Conservation (phyloP, 2,888 invertebrate species). For the Callimorpha dominula region DNA sequence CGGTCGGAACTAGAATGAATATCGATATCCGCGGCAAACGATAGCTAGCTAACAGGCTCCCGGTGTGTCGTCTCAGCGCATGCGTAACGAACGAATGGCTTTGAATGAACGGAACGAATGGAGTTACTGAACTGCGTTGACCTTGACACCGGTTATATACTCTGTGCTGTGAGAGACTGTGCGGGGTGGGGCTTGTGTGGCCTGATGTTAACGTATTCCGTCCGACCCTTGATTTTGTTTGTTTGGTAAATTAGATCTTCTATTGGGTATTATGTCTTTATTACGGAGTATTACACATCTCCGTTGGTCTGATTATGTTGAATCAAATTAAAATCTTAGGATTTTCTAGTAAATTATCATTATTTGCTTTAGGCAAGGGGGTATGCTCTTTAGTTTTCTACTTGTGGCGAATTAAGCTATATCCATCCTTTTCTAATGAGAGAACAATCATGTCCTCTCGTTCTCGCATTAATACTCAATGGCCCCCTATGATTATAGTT, state of each 20-base stretch:
- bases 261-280: slow-evolving; percentile 23
- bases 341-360: neutral
- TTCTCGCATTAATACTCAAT: slow-evolving; percentile 31
- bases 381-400: neutral
- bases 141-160: slow-evolving; percentile 47
- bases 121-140: slow-evolving; percentile 50
- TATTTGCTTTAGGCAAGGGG: neutral
- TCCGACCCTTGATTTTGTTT: slow-evolving; percentile 35
- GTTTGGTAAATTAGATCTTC: slow-evolving; percentile 41
- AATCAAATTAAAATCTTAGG: neutral
- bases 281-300: slow-evolving; percentile 22
- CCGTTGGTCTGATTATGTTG: slow-evolving; percentile 16
- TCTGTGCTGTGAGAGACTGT: slow-evolving; percentile 31
- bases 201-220: slow-evolving; percentile 6
- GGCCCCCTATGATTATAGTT: slow-evolving; percentile 44
- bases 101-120: slow-evolving; percentile 56
- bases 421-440: slow-evolving; percentile 14
- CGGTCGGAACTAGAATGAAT: slow-evolving; percentile 74
- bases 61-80: slow-evolving; percentile 40
- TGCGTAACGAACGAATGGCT: slow-evolving; percentile 57
- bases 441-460: slow-evolving; percentile 17
- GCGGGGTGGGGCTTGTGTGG: slow-evolving; percentile 28
- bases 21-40: slow-evolving; percentile 46
- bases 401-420: neutral
- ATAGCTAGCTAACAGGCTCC: slow-evolving; percentile 22